Evolutionary conservation across 2,888 invertebrate species (phyloP), one percentile per base, ranked within the genome.

Genomic region (Chouioia cunea): DNA sequence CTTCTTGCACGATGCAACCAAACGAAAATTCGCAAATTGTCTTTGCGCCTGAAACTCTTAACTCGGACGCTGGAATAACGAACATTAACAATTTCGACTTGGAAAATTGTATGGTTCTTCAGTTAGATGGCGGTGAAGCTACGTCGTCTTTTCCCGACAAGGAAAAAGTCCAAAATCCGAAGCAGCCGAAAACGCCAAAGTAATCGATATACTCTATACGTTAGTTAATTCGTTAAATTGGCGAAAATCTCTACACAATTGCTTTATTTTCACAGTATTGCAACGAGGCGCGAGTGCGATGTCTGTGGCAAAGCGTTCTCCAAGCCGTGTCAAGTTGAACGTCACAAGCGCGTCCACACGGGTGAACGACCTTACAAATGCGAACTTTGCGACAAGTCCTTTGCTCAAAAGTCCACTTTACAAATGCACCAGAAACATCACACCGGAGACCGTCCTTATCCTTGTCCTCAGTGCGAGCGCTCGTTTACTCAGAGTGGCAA

Each of bases 351-450:
- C 16, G 87, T 88, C 36, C 91, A 91, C 77, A 90, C 89, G 2
- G 89, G 89, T 8, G 89, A 90, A 73, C 85, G 87, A 63, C 89
- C 89, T 1, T 90, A 87, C 80, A 86, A 87, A 36, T 92, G 91
- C 78, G 78, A 81, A 14, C 79, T 87, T 22, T 92, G 92, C 80
- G 82, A 85, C 4, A 89, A 89, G 79, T 87, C 88, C 1, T 92
- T 91, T 77, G 88, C 88, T 60, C 90, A 90, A 76, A 88, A 89
- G 74, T 89, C 89, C 27, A 88, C 90, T 0, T 83, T 92, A 44
- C 86, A 88, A 65, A 88, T 88, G 74, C 92, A 92, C 79, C 86
- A 88, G 77, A 88, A 88, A 65, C 87, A 87, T 71, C 91, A 92
- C 81, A 86, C 87, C 0, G 89, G 88, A 4, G 87, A 88, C 71